Evolutionary conservation across 2,888 invertebrate species (phyloP).

Genomic region (Baccha elongata): DNA sequence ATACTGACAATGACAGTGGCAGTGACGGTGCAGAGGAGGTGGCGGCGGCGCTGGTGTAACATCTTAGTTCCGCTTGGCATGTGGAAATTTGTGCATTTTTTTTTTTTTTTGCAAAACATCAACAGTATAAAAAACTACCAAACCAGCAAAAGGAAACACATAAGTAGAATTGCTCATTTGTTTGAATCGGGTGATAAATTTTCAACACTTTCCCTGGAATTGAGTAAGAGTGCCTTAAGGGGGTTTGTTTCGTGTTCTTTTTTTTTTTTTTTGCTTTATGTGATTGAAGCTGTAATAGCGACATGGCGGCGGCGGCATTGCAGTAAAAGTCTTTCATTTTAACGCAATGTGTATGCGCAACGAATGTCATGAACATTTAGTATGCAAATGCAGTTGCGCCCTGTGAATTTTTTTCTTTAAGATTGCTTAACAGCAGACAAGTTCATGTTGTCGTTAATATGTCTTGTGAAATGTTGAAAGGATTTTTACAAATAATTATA

Average conservation of each 20-base stretch:
- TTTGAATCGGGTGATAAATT: constrained; percentile 69
- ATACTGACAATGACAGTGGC: not conserved
- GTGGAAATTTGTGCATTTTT: constrained; percentile 36
- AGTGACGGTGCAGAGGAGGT: too few relatives aligned
- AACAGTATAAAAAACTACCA: constrained; percentile 5
- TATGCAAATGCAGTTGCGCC: constrained; percentile 21
- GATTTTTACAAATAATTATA: not conserved
- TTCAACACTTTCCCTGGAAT: constrained; percentile 70
- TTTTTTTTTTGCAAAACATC: not conserved
- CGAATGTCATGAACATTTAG: constrained; percentile 4
- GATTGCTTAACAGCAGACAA: not conserved
- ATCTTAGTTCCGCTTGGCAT: constrained; percentile 63
- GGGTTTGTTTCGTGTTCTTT: constrained; percentile 27
- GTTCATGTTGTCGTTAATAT: too few relatives aligned
- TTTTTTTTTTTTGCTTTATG: not conserved
- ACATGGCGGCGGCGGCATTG: not conserved
- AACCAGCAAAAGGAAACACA: constrained; percentile 39
- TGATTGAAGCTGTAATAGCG: constrained; percentile 26
- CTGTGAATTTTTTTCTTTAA: not conserved
- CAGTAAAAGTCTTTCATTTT: constrained; percentile 20
- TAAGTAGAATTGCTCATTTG: constrained; percentile 65
- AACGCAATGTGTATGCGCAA: constrained; percentile 28
- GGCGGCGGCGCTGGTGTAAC: constrained; percentile 31
- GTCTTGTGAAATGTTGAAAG: not conserved
- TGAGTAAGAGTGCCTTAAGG: constrained; percentile 61